Base-by-base conservation (phyloP, 2,888 invertebrate species). In the Pinctada fucata region DNA sequence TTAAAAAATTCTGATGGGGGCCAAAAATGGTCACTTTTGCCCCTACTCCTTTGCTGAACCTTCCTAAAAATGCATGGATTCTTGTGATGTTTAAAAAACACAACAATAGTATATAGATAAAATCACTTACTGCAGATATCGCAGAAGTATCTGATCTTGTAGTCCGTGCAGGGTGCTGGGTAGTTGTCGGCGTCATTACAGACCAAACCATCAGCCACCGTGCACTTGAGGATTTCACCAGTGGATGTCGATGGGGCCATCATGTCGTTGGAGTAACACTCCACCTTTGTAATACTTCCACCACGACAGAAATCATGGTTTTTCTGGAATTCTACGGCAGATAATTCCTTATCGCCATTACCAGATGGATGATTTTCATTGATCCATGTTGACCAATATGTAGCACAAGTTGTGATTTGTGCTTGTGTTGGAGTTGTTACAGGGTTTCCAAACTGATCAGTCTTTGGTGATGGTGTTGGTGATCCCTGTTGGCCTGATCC, bases 151-250 rank as follows among this genome's bases (percentile, higher is more conserved):
- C 90, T 84, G 72, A 91, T 87, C 86, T 90, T 88, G 82, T 90
- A 92, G 83, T 92, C 90, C 10, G 82, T 81, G 79, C 91, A 92
- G 2, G 82, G 78, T 49, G 85, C 52, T 64, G 87, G 85, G 67
- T 79, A 71, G 72, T 87, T 88, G 48, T 86, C 84, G 2, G 78
- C 81, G 91, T 93, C 83, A 70, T 72, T 76, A 89, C 97, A 97
- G 4, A 95, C 92, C 0, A 97, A 93, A 0, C 97, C 97, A 16
- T 94, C 93, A 85, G 95, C 95, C 79, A 97, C 90, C 66, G 87
- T 87, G 75, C 92, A 91, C 8, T 77, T 76, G 16, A 82, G 75
- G 5, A 82, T 80, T 66, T 87, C 87, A 3, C 87, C 84, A 51
- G 86, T 85, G 10, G 85, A 85, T 70, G 83, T 86, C 47, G 84